A percentile compares a stretch with the other conserved stretches of the same genome.
Conservation (phyloP, 2,113 vertebrate species). For the Cynopterus brachyotis region DNA sequence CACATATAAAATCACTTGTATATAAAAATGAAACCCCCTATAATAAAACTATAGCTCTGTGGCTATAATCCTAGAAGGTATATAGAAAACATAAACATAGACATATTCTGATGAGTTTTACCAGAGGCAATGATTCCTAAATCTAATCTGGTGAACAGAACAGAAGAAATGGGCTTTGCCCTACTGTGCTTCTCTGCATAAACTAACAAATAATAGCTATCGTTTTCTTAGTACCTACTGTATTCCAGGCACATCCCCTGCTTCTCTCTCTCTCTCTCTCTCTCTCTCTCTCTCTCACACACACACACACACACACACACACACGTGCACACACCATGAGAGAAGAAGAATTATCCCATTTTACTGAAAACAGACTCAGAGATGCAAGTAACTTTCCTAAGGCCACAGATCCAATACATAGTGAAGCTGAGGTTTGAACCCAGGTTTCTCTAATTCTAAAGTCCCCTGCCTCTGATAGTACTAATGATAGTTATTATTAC, state of each 20-base stretch:
- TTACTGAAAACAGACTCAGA: not conserved
- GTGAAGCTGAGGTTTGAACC: not conserved
- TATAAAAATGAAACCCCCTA: slow-evolving; percentile 53
- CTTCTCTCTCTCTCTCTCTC: not conserved
- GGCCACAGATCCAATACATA: not conserved
- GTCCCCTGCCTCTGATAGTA: not conserved
- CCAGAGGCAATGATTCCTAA: slow-evolving; percentile 42
- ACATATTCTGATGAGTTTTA: slow-evolving; percentile 25
- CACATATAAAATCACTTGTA: slow-evolving; percentile 49
- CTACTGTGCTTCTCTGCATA: slow-evolving; percentile 10
- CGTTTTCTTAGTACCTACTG: slow-evolving; percentile 11
- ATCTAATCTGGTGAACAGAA: slow-evolving; percentile 34
- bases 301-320: not conserved
- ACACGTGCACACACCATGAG: not conserved
- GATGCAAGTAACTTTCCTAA: not conserved
- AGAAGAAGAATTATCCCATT: not conserved
- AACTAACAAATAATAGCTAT: slow-evolving; percentile 20
- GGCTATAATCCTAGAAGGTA: slow-evolving; percentile 25
- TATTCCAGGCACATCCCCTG: not conserved
- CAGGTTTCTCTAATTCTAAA: not conserved
- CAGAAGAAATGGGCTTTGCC: slow-evolving; percentile 6
- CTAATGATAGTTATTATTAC: not conserved
- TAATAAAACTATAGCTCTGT: slow-evolving; percentile 55
- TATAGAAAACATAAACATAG: slow-evolving; percentile 26
- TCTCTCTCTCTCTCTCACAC: not conserved